These are phyloP conservation scores for Porphyrio hochstetteri DNA, from an alignment of 2,113 vertebrate genomes.

Conservation along the genomic window DNA sequence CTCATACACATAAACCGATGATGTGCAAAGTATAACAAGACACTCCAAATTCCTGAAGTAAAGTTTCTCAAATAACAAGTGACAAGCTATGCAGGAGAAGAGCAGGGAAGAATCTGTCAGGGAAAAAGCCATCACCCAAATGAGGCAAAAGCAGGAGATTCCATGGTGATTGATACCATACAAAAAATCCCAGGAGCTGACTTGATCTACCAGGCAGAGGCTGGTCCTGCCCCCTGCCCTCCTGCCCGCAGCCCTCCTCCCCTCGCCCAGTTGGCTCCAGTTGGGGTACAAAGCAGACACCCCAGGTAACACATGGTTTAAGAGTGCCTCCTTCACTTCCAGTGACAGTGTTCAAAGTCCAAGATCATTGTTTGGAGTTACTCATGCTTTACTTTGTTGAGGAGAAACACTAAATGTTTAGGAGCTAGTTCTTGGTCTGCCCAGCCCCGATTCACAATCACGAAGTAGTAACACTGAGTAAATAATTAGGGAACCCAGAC, in stretches of 20 bases:
- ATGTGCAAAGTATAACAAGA: conserved; percentile 62
- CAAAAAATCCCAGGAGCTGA: neutral
- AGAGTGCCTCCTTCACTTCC: neutral
- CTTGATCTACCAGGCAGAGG: neutral
- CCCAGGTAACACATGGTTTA: neutral
- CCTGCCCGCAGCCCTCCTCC: no score
- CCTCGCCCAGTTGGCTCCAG: no score
- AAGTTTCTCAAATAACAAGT: conserved; percentile 70
- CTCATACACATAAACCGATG: conserved; percentile 62
- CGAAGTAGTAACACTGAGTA: accelerated
- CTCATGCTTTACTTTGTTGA: neutral
- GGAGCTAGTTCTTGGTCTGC: neutral
- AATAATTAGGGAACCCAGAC: neutral
- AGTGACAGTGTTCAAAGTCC: neutral
- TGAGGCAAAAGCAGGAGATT: conserved; percentile 53
- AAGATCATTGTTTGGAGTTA: neutral
- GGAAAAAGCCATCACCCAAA: conserved; percentile 48
- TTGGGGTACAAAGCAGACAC: neutral
- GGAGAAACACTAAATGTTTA: neutral
- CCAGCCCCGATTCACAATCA: neutral
- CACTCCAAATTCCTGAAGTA: conserved; percentile 65
- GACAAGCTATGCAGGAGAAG: conserved; percentile 60
- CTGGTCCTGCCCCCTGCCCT: neutral
- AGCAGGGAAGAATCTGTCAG: conserved; percentile 39
- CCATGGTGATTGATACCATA: neutral